A percentile compares a stretch with the other conserved stretches of the same genome.
phyloP scores from a whole-genome alignment of 2,888 invertebrate species.

The Andrena flavipes region DNA sequence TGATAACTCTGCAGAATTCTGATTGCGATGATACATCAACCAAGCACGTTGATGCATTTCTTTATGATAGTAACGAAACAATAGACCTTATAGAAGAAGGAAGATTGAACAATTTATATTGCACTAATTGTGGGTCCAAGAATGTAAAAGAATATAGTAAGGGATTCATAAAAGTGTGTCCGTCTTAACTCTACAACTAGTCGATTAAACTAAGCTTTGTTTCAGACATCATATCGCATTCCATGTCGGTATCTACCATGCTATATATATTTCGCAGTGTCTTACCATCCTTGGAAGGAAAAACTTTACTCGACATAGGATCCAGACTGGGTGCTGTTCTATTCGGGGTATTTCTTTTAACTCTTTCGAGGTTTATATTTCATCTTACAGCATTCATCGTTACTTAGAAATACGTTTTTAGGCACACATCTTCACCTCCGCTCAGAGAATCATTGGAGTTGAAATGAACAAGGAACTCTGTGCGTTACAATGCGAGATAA shows the following conservation, averaged over 20 bases:
- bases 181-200: background rate
- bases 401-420: conserved; percentile 75
- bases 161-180: conserved; percentile 33
- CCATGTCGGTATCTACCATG: conserved; percentile 87
- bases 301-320: conserved; percentile 89
- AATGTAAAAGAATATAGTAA: conserved; percentile 85
- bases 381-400: background rate
- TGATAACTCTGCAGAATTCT: conserved; percentile 83
- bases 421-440: conserved; percentile 88
- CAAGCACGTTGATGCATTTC: conserved; percentile 89
- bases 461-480: conserved; percentile 90
- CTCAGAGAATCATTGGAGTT: conserved; percentile 88
- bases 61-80: conserved; percentile 89
- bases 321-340: conserved; percentile 90
- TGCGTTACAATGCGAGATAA: conserved; percentile 87
- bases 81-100: conserved; percentile 86
- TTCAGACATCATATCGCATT: conserved; percentile 88
- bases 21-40: conserved; percentile 86
- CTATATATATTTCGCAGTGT: conserved; percentile 88
- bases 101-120: conserved; percentile 85
- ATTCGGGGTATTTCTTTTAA: conserved; percentile 86
- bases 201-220: conserved; percentile 40
- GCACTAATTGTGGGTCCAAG: conserved; percentile 86
- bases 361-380: background rate
- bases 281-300: conserved; percentile 87